These are phyloP conservation scores for Dromas ardeola DNA, from an alignment of 2,113 vertebrate genomes.

Conservation along the genomic window DNA sequence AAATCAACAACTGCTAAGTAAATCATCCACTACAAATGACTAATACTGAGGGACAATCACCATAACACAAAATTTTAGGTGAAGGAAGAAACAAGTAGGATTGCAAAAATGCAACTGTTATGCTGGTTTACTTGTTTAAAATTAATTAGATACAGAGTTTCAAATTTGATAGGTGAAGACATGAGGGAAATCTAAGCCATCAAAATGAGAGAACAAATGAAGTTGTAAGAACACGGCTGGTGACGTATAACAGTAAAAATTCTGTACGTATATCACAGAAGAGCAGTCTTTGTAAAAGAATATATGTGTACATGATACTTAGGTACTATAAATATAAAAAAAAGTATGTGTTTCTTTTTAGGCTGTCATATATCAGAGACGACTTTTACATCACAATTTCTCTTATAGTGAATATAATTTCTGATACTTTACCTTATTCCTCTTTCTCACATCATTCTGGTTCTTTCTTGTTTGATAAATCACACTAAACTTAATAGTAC, in stretches of 20 bases:
- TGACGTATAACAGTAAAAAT: not conserved
- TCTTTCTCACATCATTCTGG: not conserved
- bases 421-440: not conserved
- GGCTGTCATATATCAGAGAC: not conserved
- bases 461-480: not conserved
- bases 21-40: not conserved
- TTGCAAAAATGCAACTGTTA: not conserved
- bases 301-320: not conserved
- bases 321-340: not conserved
- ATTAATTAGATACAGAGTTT: not conserved
- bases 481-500: fast-evolving
- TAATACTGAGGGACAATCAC: not conserved
- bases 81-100: not conserved
- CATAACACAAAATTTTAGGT: not conserved
- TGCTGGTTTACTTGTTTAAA: not conserved
- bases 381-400: not conserved
- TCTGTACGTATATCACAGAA: not conserved
- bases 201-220: not conserved
- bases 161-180: not conserved
- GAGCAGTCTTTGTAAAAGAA: not conserved
- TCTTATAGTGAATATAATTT: not conserved
- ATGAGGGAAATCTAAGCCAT: not conserved
- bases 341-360: not conserved
- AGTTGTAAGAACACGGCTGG: not conserved
- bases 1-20: not conserved